Base-by-base conservation (phyloP, 2,113 vertebrate species). In the Xiphorhynchus elegans region DNA sequence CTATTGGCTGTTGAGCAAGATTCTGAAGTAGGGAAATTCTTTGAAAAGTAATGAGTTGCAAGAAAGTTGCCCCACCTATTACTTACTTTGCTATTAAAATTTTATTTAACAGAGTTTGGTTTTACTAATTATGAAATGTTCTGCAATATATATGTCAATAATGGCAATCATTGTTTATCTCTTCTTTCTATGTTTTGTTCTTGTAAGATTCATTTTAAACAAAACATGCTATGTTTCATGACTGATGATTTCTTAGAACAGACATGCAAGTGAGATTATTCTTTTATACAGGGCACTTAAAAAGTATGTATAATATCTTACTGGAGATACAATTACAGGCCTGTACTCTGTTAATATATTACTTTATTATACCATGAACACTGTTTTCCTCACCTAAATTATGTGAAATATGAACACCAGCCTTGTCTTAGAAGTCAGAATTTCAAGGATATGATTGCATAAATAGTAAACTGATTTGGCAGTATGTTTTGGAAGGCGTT, bases 181-280 rank as follows among this genome's bases (percentile, higher is more conserved):
- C 83, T 77, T 50, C 33, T 88, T 84, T 91, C 35, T 90, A 1
- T 56, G 42, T 93, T 95, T 95, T 96, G 15, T 86, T 95, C 82
- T 88, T 75, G 15, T 88, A 84, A 91, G 88, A 73, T 20, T 87
- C 59, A 72, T 2, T 95, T 95, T 87, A 95, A 95, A 87, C 83
- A 95, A 89, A 93, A 77, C 80, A 33, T 93, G 47, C 64, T 64
- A 7, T 94, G 20, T 23, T 72, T 95, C 67, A 60, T 56, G 46
- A 76, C 35, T 87, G 17, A 26, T 94, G 33, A 62, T 94, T 95
- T 95, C 88, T 68, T 80, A 93, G 87, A 95, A 68, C 17, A 83
- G 53, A 74, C 80, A 76, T 23, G 26, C 58, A 76, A 87, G 33
- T 21, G 11, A 74, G 39, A 69, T 40, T 89, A 29, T 53, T 86